These are phyloP conservation scores for Cryptoprocta ferox DNA, from an alignment of 2,797 vertebrate genomes.

Conservation along the genomic window DNA sequence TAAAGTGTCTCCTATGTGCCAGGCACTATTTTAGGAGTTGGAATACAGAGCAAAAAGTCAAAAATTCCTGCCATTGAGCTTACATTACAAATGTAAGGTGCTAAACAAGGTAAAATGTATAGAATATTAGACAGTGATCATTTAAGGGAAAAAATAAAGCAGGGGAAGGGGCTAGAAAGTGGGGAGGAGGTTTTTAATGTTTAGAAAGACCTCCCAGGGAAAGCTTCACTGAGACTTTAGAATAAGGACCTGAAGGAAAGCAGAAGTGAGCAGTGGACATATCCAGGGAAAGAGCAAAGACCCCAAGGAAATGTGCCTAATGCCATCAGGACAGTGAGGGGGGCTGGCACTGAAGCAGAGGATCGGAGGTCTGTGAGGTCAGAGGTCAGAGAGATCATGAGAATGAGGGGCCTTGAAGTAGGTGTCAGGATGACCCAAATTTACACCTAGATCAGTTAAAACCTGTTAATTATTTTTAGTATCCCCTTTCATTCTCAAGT, in stretches of 20 bases:
- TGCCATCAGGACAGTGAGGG: background rate
- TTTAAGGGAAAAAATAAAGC: background rate
- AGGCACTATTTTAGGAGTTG: background rate
- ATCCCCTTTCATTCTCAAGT: background rate
- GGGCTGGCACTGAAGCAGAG: background rate
- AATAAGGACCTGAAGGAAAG: conserved; percentile 10
- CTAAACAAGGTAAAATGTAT: background rate
- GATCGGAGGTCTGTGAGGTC: background rate
- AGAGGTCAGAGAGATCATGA: background rate
- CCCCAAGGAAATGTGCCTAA: background rate
- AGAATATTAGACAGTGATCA: background rate
- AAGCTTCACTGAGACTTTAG: background rate
- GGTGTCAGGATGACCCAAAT: background rate
- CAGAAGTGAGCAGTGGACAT: background rate
- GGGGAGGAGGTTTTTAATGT: background rate
- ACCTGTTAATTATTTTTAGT: background rate
- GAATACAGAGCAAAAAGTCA: background rate
- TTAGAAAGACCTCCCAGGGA: background rate
- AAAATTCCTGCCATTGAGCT: background rate
- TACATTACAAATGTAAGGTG: background rate
- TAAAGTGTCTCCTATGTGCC: background rate
- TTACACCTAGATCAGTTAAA: background rate
- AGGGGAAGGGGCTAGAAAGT: background rate
- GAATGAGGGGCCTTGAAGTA: background rate
- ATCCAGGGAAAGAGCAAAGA: background rate